A percentile compares a stretch with the other conserved stretches of the same genome.
These are phyloP conservation scores for Philaethria dido DNA, from an alignment of 2,888 invertebrate genomes.

Conservation along the genomic window DNA sequence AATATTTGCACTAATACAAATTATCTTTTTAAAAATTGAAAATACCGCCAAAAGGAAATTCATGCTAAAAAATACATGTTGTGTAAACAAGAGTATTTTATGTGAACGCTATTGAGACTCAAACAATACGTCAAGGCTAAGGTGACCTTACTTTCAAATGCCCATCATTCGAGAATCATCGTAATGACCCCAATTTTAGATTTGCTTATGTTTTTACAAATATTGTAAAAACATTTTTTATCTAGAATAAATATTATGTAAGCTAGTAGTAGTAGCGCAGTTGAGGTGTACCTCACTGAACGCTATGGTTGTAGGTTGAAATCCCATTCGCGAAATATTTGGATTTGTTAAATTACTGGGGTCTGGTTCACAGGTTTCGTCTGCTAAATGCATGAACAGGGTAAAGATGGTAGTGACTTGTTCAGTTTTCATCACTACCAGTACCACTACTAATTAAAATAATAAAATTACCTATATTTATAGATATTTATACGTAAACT, in stretches of 20 bases:
- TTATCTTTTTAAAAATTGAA: neutral
- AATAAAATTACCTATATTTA: no score
- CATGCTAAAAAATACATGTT: constrained; percentile 16
- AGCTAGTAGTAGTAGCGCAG: neutral
- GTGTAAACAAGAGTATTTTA: constrained; percentile 18
- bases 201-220: constrained; percentile 1
- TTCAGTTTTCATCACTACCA: neutral
- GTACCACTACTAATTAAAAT: no score
- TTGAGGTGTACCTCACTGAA: neutral
- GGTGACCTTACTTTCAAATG: constrained; percentile 44
- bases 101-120: constrained; percentile 27
- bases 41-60: neutral
- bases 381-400: neutral
- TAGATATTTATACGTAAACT: no score
- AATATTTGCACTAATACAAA: no score
- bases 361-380: no score
- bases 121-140: constrained; percentile 43
- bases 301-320: neutral
- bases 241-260: neutral
- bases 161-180: constrained; percentile 22
- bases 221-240: constrained; percentile 4
- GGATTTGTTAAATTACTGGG: neutral
- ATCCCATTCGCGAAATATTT: neutral
- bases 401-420: neutral
- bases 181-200: constrained; percentile 3